Evolutionary conservation across 2,113 vertebrate species (phyloP).

Genomic region (Eurystomus gularis): DNA sequence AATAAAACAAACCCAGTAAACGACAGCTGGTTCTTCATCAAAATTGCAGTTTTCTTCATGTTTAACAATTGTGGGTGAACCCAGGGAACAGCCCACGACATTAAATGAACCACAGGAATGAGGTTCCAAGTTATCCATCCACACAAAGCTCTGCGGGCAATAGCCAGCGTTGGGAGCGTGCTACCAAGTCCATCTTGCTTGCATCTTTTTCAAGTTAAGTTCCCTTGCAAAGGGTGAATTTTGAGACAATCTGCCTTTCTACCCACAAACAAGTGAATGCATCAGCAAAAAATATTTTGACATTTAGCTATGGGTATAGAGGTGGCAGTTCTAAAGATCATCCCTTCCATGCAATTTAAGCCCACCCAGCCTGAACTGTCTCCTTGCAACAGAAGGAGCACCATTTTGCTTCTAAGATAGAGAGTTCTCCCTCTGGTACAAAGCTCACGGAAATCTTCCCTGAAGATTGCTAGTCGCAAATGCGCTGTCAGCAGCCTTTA

Average conservation of each 20-base stretch:
- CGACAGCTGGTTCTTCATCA: neutral
- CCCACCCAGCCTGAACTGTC: neutral
- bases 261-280: neutral
- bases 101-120: neutral
- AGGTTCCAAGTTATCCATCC: neutral
- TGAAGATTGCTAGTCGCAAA: neutral
- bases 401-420: neutral
- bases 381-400: neutral
- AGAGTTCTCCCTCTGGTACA: neutral
- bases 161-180: neutral
- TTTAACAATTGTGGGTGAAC: neutral
- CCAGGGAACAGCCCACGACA: neutral
- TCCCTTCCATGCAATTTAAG: neutral
- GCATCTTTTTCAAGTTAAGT: neutral
- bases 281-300: neutral
- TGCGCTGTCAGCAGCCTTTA: neutral
- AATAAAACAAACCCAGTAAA: neutral
- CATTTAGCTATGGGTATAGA: neutral
- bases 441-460: neutral
- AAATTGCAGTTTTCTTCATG: neutral
- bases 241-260: neutral
- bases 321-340: neutral
- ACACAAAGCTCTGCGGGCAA: neutral
- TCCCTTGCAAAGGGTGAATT: neutral
- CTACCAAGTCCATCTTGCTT: neutral